Evolutionary conservation across 1,140 invertebrate species (phyloP).

Genomic region (Brachystomella parvula): DNA sequence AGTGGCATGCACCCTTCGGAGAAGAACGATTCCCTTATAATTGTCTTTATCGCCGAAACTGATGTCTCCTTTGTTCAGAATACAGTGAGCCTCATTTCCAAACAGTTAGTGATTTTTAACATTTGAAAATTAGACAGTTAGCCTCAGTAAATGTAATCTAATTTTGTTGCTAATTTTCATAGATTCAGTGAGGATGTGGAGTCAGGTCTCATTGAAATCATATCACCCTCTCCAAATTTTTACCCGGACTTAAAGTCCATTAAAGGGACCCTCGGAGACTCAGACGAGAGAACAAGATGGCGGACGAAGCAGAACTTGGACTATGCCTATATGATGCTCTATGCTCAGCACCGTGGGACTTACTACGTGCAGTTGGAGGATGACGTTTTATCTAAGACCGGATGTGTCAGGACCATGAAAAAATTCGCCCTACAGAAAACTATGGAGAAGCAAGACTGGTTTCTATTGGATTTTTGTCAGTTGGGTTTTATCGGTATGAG

Average conservation of each 20-base stretch:
- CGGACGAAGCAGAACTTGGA: conserved; percentile 94
- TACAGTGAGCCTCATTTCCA: conserved; percentile 47
- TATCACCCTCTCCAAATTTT: conserved; percentile 73
- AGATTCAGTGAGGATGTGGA: conserved; percentile 70
- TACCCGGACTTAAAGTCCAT: conserved; percentile 74
- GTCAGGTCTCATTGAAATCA: conserved; percentile 76
- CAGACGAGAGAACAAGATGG: conserved; percentile 81
- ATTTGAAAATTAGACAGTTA: not conserved
- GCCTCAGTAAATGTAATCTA: not conserved
- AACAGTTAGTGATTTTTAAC: conserved; percentile 58
- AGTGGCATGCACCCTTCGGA: conserved; percentile 69
- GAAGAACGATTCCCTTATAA: conserved; percentile 69
- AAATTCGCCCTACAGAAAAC: conserved; percentile 74
- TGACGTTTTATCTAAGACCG: conserved; percentile 82
- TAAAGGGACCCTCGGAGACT: conserved; percentile 73
- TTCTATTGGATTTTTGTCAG: conserved; percentile 88
- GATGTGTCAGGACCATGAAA: conserved; percentile 80
- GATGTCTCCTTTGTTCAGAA: conserved; percentile 39
- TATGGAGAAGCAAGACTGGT: conserved; percentile 69
- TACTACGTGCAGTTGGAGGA: conserved; percentile 80
- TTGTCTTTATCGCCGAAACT: conserved; percentile 80
- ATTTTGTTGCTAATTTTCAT: conserved; percentile 35
- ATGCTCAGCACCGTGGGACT: conserved; percentile 58
- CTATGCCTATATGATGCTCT: conserved; percentile 93
- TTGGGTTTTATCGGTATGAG: conserved; percentile 76